Evolutionary conservation across 37 sponge, comb jelly and placozoan genomes (phyloP).

Genomic region (Hexactinellida sp.): DNA sequence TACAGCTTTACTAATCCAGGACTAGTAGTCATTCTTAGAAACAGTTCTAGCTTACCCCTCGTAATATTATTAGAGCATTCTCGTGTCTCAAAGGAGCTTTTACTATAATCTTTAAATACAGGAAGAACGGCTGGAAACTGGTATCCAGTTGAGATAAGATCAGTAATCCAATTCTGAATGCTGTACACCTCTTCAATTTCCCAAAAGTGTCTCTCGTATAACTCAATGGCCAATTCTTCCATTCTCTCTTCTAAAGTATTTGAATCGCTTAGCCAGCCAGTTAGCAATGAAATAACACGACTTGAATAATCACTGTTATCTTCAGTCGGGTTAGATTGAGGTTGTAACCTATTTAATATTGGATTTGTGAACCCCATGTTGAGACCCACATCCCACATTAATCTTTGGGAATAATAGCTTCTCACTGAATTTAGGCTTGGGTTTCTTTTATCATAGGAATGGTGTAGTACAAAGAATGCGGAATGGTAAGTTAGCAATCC

Average conservation of each 20-base stretch:
- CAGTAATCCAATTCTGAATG: neutral
- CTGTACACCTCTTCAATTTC: neutral
- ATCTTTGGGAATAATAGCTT: neutral
- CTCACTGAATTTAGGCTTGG: neutral
- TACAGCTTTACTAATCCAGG: neutral
- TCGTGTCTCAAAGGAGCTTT: too few species aligned
- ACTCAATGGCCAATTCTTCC: neutral
- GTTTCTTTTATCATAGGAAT: neutral
- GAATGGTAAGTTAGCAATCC: too few species aligned
- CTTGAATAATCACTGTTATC: too few species aligned
- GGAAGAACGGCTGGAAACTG: neutral
- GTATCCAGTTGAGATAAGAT: neutral
- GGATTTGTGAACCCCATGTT: neutral
- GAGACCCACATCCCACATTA: neutral
- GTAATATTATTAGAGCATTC: neutral
- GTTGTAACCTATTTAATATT: too few species aligned
- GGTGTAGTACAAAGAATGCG: neutral
- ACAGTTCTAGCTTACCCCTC: neutral
- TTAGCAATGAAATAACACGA: neutral
- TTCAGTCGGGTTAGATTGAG: too few species aligned
- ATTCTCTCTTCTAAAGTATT: neutral
- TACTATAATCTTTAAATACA: neutral
- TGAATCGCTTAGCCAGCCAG: neutral
- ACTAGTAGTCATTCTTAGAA: neutral
- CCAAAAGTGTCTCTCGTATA: neutral